A percentile compares a stretch with the other conserved stretches of the same genome.
These are phyloP conservation scores for Xiphophorus maculatus DNA, from an alignment of 2,113 vertebrate species.

Conservation along the genomic window DNA sequence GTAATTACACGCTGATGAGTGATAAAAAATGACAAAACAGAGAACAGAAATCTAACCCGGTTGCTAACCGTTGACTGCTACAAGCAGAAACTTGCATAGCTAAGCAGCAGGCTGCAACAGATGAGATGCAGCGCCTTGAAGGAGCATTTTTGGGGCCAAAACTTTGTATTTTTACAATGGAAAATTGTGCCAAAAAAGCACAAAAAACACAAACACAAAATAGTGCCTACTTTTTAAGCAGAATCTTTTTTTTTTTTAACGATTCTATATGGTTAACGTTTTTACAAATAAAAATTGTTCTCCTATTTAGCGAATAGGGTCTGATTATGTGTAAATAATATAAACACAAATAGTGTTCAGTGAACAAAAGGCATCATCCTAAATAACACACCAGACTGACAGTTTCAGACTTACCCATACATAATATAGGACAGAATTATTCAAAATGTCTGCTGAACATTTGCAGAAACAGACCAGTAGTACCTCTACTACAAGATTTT, in stretches of 20 bases:
- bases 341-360: no score
- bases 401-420: no score
- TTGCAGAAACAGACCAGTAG: slow-evolving; percentile 22
- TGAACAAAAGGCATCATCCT: no score
- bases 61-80: slow-evolving; percentile 40
- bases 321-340: neutral
- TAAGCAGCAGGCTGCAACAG: slow-evolving; percentile 14
- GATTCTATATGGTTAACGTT: no score
- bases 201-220: neutral
- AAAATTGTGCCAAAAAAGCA: neutral
- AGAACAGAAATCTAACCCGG: slow-evolving; percentile 30
- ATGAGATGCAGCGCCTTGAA: neutral
- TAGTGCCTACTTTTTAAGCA: neutral
- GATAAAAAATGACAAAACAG: slow-evolving; percentile 54
- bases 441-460: slow-evolving; percentile 25
- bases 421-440: slow-evolving; percentile 1
- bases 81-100: slow-evolving; percentile 20
- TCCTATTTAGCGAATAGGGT: neutral
- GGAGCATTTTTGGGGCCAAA: neutral
- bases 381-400: no score
- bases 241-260: neutral
- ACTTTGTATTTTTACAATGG: neutral
- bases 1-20: slow-evolving; percentile 53
- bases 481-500: slow-evolving; percentile 21
- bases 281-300: neutral